Evolutionary conservation across 1,140 invertebrate species (phyloP).

Genomic region (Cotesia chilonis): DNA sequence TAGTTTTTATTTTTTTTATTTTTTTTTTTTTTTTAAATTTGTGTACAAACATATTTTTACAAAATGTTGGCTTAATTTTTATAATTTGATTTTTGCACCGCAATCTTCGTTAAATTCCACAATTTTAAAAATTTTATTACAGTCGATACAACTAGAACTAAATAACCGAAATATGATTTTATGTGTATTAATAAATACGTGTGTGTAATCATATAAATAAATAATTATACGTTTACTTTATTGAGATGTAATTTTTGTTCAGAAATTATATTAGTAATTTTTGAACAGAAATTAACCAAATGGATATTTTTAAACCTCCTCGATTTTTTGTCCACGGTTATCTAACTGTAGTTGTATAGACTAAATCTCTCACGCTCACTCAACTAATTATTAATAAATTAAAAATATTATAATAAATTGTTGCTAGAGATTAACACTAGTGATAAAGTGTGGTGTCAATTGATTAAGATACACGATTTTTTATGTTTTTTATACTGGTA

Average conservation of each 20-base stretch:
- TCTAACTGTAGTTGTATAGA: too few relatives aligned
- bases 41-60: neutral
- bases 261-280: neutral
- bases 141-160: neutral
- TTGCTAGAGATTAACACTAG: neutral
- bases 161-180: too few relatives aligned
- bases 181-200: too few relatives aligned
- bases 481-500: constrained; percentile 28
- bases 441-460: constrained; percentile 11
- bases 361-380: too few relatives aligned
- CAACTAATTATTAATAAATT: too few relatives aligned
- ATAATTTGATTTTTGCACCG: neutral
- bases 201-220: too few relatives aligned
- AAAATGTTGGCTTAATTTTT: neutral
- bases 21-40: constrained; percentile 4
- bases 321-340: too few relatives aligned
- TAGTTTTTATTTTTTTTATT: neutral
- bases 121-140: neutral
- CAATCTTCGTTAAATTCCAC: constrained; percentile 34
- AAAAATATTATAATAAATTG: neutral
- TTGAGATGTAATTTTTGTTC: constrained; percentile 1
- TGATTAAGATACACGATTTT: constrained; percentile 12
- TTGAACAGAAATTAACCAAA: too few relatives aligned
- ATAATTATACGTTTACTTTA: too few relatives aligned
- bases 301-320: too few relatives aligned